Evolutionary conservation across 2,888 invertebrate genomes (phyloP).

Genomic region (Helleia helle): DNA sequence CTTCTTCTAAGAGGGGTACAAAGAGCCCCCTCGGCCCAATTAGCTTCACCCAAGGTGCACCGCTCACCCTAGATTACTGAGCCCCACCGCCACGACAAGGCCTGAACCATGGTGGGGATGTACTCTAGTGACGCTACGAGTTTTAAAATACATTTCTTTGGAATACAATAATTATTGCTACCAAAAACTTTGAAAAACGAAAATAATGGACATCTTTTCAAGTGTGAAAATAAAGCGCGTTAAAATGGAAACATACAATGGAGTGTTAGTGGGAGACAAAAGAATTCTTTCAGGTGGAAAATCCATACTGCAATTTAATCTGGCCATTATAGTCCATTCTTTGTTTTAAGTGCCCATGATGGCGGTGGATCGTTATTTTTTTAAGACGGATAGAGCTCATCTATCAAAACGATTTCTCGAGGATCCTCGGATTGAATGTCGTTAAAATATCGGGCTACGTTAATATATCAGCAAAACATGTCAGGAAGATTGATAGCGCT

Average conservation of each 20-base stretch:
- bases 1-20: too few relatives aligned
- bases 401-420: slow-evolving; percentile 1
- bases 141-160: too few relatives aligned
- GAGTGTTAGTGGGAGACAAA: not conserved
- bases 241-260: not conserved
- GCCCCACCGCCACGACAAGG: too few relatives aligned
- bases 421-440: not conserved
- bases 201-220: too few relatives aligned
- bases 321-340: not conserved
- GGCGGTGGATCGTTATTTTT: not conserved
- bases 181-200: too few relatives aligned
- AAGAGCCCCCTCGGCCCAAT: too few relatives aligned
- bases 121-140: too few relatives aligned
- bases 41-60: too few relatives aligned
- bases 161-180: too few relatives aligned
- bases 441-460: not conserved
- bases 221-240: not conserved
- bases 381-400: not conserved
- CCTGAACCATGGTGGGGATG: too few relatives aligned
- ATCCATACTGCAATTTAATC: not conserved
- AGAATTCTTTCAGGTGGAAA: not conserved
- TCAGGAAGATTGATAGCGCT: not conserved
- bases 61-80: too few relatives aligned
- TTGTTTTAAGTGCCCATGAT: not conserved
- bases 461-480: not conserved